Percentiles rank a stretch among this genome's conserved stretches.
These are phyloP conservation scores for Sarcophilus harrisii DNA, from an alignment of 2,797 vertebrate species.

Conservation along the genomic window DNA sequence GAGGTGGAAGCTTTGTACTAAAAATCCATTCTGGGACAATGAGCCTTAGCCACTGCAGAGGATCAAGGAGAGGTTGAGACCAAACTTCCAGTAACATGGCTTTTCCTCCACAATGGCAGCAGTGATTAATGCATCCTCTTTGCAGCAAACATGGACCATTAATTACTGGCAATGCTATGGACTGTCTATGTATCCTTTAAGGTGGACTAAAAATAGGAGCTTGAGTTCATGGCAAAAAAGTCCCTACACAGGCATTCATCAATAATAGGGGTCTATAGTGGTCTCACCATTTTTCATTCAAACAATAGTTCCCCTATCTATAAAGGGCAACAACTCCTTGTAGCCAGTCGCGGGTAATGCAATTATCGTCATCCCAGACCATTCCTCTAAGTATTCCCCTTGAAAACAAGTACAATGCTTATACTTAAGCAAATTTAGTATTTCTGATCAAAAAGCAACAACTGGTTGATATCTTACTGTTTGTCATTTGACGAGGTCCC, in stretches of 20 bases:
- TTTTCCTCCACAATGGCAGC: constrained; percentile 34
- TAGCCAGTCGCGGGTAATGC: neutral
- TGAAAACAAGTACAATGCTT: neutral
- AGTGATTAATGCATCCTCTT: constrained; percentile 11
- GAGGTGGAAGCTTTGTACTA: constrained; percentile 43
- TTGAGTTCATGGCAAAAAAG: neutral
- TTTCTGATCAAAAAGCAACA: constrained; percentile 23
- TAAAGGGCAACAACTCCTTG: neutral
- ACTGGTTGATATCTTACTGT: neutral
- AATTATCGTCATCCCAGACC: neutral
- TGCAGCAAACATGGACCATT: constrained; percentile 10
- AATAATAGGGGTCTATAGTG: neutral
- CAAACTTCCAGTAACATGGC: constrained; percentile 8
- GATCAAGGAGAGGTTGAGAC: constrained; percentile 35
- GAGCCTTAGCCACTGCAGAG: neutral
- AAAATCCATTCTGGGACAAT: constrained; percentile 19
- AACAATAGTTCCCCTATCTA: neutral
- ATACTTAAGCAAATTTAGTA: neutral
- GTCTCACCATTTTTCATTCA: constrained; percentile 38
- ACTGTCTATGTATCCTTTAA: constrained; percentile 16
- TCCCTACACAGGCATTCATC: constrained; percentile 8
- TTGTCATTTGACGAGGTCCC: neutral
- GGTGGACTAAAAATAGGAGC: constrained; percentile 36
- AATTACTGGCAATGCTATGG: neutral
- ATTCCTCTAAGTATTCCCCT: neutral